Conservation (phyloP, 2,113 vertebrate species). For the Emydocephalus ijimae region DNA sequence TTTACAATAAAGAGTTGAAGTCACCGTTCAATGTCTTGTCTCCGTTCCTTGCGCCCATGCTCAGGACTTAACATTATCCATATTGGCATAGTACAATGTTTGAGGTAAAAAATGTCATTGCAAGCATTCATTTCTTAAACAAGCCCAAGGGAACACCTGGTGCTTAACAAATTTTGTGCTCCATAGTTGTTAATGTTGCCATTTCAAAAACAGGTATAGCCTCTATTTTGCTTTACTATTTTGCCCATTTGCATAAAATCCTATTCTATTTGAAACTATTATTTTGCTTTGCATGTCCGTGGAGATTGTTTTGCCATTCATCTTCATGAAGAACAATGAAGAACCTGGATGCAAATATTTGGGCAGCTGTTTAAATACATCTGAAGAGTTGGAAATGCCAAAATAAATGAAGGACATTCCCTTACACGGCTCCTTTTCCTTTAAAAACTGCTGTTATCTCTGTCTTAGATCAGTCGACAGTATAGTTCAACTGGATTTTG, state of each 20-base stretch:
- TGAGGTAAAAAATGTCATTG: not conserved
- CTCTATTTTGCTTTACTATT: not conserved
- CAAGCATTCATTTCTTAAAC: not conserved
- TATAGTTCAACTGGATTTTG: not conserved
- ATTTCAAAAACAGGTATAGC: not conserved
- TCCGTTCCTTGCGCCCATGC: too few species aligned
- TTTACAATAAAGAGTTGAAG: too few species aligned
- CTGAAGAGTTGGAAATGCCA: conserved; percentile 41
- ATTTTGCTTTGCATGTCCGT: conserved; percentile 13
- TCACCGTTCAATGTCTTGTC: too few species aligned
- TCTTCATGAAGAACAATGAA: conserved; percentile 36
- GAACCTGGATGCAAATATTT: conserved; percentile 36
- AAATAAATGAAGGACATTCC: conserved; percentile 34
- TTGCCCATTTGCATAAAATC: conserved; percentile 18
- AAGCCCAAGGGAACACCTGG: conserved; percentile 15
- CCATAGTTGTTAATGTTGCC: conserved; percentile 4
- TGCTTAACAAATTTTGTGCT: not conserved
- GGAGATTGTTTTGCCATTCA: conserved; percentile 17
- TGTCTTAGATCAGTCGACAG: conserved; percentile 17
- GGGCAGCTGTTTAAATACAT: conserved; percentile 41
- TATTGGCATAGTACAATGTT: fast-evolving
- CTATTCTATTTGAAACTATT: conserved; percentile 24
- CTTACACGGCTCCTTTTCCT: conserved; percentile 2
- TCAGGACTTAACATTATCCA: too few species aligned
- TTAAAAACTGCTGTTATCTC: not conserved